Conservation (phyloP, 2,797 vertebrate species). For the Agapornis canus region DNA sequence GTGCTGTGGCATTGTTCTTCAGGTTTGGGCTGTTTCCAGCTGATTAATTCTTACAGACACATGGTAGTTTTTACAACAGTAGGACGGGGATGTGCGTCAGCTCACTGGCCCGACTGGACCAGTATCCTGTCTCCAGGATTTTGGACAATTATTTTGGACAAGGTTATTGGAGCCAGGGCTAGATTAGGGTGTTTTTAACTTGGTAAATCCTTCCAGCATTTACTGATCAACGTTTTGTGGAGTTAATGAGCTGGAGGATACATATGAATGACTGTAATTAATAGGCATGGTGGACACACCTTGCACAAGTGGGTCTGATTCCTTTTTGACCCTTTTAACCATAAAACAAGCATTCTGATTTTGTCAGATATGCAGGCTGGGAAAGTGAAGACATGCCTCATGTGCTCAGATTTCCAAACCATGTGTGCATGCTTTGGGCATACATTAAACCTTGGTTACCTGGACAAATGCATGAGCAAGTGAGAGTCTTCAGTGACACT, state of each 20-base stretch:
- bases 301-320: not conserved
- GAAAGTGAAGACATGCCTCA: not conserved
- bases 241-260: not conserved
- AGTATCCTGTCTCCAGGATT: conserved; percentile 13
- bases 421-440: rapidly evolving
- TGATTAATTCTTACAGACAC: conserved; percentile 19
- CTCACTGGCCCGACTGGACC: not conserved
- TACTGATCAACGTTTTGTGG: not conserved
- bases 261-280: not conserved
- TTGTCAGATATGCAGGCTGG: not conserved
- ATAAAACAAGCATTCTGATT: not conserved
- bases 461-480: not conserved
- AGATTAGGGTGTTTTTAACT: not conserved
- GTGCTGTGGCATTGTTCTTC: conserved; percentile 17
- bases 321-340: not conserved
- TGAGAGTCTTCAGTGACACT: not conserved
- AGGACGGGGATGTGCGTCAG: conserved; percentile 39
- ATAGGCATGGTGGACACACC: not conserved
- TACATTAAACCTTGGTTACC: not conserved
- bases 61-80: not conserved
- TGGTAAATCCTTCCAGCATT: not conserved
- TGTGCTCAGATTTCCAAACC: not conserved
- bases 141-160: not conserved
- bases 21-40: conserved; percentile 39
- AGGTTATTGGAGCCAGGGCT: not conserved